Evolutionary conservation across 1,140 invertebrate genomes (phyloP).

Genomic region (Paracyclopina nana): DNA sequence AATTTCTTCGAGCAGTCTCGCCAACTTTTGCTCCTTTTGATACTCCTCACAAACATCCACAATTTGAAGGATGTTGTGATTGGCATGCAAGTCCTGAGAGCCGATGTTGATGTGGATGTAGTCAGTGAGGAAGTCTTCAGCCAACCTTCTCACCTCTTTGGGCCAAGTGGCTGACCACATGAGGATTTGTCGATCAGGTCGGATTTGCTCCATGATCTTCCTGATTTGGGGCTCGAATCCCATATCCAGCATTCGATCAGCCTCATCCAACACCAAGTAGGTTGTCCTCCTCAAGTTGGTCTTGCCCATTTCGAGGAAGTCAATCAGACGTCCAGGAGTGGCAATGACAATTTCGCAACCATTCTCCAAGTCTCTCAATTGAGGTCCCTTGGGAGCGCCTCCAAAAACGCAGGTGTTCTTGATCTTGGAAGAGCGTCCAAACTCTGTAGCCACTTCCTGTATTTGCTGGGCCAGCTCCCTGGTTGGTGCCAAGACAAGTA

Average conservation of each 20-base stretch:
- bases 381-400: slow-evolving; percentile 76
- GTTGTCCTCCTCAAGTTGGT: slow-evolving; percentile 74
- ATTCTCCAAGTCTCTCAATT: slow-evolving; percentile 55
- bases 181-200: slow-evolving; percentile 37
- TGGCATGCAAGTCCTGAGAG: slow-evolving; percentile 70
- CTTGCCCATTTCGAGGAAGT: slow-evolving; percentile 75
- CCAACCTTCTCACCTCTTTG: slow-evolving; percentile 77
- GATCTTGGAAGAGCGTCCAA: slow-evolving; percentile 61
- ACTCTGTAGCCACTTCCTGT: slow-evolving; percentile 72
- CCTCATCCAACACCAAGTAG: slow-evolving; percentile 90
- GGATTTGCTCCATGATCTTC: slow-evolving; percentile 86
- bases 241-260: slow-evolving; percentile 98
- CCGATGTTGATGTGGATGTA: slow-evolving; percentile 84
- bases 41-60: slow-evolving; percentile 77
- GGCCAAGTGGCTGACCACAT: slow-evolving; percentile 99
- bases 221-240: slow-evolving; percentile 96
- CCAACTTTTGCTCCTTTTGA: slow-evolving; percentile 66
- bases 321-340: slow-evolving; percentile 84
- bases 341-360: slow-evolving; percentile 79
- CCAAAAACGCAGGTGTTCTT: slow-evolving; percentile 85
- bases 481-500: slow-evolving; percentile 75
- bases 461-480: slow-evolving; percentile 90
- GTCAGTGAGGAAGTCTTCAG: slow-evolving; percentile 77
- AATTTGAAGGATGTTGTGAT: slow-evolving; percentile 92
- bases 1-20: slow-evolving; percentile 68